These are phyloP conservation scores for Syndactyla subalaris DNA, from an alignment of 2,797 vertebrate genomes.

Conservation along the genomic window DNA sequence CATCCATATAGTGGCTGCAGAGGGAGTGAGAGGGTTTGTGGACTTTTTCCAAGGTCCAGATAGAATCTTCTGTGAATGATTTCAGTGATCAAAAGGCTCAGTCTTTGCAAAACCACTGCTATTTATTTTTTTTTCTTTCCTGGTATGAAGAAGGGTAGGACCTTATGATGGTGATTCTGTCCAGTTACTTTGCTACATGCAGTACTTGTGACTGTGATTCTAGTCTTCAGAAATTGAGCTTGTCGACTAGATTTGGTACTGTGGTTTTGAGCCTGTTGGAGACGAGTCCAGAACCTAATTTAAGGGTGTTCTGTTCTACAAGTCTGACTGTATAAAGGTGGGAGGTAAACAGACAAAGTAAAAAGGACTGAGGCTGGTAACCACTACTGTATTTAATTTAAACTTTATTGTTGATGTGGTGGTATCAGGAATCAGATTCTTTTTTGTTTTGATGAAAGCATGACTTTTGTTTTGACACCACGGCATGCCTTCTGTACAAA, in stretches of 20 bases:
- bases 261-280: not conserved
- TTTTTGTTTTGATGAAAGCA: not conserved
- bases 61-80: not conserved
- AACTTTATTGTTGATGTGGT: not conserved
- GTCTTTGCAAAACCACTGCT: not conserved
- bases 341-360: not conserved
- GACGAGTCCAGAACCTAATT: not conserved
- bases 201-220: not conserved
- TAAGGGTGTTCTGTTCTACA: not conserved
- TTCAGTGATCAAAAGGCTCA: not conserved
- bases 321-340: not conserved
- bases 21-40: not conserved
- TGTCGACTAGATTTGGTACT: not conserved
- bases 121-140: not conserved
- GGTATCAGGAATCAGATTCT: not conserved
- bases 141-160: not conserved
- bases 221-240: not conserved
- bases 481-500: not conserved
- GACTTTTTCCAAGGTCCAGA: not conserved
- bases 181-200: rapidly evolving
- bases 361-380: not conserved
- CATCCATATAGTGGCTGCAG: not conserved
- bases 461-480: conserved; percentile 29
- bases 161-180: not conserved
- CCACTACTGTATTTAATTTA: not conserved